Evolutionary conservation across 2,113 vertebrate genomes (phyloP).

Genomic region (Corvus moneduloides): DNA sequence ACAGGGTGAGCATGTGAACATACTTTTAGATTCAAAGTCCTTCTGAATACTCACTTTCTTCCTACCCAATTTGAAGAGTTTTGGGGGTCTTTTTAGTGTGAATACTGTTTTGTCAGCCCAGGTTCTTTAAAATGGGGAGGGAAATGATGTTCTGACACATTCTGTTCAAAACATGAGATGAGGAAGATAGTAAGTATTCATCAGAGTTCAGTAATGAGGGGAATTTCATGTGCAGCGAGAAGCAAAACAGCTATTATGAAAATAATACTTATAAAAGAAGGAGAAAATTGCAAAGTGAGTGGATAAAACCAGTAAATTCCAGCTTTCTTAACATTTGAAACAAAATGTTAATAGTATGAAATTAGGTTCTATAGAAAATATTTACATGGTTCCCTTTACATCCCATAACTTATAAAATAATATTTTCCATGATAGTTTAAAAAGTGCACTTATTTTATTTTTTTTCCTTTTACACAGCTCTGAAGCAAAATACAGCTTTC

Average conservation of each 20-base stretch:
- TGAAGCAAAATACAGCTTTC: neutral
- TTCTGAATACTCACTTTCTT: neutral
- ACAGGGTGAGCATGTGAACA: neutral
- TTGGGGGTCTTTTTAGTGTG: neutral
- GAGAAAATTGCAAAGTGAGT: neutral
- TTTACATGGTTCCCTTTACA: neutral
- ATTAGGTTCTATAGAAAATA: neutral
- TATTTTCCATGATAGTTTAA: neutral
- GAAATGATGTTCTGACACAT: neutral
- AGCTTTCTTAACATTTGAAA: neutral
- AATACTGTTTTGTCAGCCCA: neutral
- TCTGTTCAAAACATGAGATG: neutral
- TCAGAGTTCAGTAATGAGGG: neutral
- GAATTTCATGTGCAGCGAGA: neutral
- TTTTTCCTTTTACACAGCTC: neutral
- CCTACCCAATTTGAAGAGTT: neutral
- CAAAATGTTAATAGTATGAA: neutral
- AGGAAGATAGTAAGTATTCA: neutral
- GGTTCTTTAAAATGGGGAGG: neutral
- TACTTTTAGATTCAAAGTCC: neutral
- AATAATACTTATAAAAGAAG: neutral
- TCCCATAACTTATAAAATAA: neutral
- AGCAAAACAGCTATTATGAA: neutral
- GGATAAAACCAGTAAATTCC: neutral
- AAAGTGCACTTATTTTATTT: neutral